A percentile compares a stretch with the other conserved stretches of the same genome.
phyloP scores from a whole-genome alignment of 2,797 vertebrate genomes.

The Enteromius radiatus region DNA sequence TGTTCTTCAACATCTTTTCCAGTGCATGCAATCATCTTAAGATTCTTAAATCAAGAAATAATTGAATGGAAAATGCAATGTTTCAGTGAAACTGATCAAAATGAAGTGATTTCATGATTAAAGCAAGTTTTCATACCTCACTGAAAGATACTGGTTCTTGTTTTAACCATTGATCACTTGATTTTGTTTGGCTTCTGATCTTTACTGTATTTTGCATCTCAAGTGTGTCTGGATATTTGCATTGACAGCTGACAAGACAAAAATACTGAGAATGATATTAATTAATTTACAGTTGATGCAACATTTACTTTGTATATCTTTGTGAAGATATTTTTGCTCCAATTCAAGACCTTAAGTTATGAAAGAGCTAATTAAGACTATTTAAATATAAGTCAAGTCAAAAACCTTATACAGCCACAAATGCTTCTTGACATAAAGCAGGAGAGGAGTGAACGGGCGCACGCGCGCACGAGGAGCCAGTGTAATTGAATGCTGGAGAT shows the following conservation, averaged over 20 bases:
- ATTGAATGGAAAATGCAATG: not conserved
- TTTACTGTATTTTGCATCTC: not conserved
- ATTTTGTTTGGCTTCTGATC: not conserved
- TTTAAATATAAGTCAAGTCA: not conserved
- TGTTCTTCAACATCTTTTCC: not conserved
- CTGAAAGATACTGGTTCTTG: not conserved
- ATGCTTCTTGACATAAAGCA: slow-evolving; percentile 5
- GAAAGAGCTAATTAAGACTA: not conserved
- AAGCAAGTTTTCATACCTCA: not conserved
- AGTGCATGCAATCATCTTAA: not conserved
- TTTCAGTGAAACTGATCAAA: not conserved
- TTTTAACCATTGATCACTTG: not conserved
- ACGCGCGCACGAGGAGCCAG: not conserved
- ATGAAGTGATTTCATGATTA: not conserved
- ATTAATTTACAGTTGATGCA: not conserved
- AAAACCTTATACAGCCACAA: not conserved
- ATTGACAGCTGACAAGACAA: not conserved
- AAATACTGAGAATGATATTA: not conserved
- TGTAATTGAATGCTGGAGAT: slow-evolving; percentile 27
- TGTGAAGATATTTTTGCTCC: not conserved
- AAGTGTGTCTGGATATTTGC: not conserved
- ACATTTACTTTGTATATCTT: too few relatives aligned
- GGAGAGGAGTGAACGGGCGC: not conserved
- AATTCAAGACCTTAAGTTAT: not conserved
- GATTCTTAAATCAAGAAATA: not conserved